Conservation (phyloP, 2,888 invertebrate species). For the Cephus rjabovi region DNA sequence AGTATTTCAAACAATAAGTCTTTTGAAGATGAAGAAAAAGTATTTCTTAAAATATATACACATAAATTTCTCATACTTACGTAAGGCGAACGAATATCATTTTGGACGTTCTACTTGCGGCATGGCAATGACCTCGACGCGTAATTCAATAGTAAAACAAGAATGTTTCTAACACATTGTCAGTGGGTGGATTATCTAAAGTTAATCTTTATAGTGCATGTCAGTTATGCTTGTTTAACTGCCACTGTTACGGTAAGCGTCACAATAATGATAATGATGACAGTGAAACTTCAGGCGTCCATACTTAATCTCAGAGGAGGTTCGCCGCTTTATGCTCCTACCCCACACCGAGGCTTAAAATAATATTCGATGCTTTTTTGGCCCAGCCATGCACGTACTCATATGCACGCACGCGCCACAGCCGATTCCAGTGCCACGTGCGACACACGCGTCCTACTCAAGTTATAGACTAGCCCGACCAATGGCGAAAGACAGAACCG, state of each 20-base stretch:
- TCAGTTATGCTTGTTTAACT: not conserved
- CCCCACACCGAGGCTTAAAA: constrained; percentile 66
- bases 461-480: not conserved
- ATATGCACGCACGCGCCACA: constrained; percentile 46
- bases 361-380: constrained; percentile 61
- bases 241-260: not conserved
- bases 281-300: constrained; percentile 37
- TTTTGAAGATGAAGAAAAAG: constrained; percentile 8
- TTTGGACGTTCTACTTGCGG: constrained; percentile 1
- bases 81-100: not conserved
- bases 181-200: not conserved
- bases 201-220: not conserved
- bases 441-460: constrained; percentile 50
- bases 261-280: constrained; percentile 37
- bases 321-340: constrained; percentile 53
- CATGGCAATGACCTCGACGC: not conserved
- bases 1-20: constrained; percentile 20
- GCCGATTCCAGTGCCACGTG: constrained; percentile 54
- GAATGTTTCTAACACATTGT: not conserved
- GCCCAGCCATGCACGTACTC: constrained; percentile 26
- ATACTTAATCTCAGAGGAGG: constrained; percentile 65
- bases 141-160: not conserved
- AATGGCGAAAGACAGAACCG: not conserved
- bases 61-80: not conserved
- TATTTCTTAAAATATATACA: not conserved